Percentiles rank a stretch among this genome's conserved stretches.
These are phyloP conservation scores for Apis laboriosa DNA, from an alignment of 1,140 invertebrate species.

Conservation along the genomic window DNA sequence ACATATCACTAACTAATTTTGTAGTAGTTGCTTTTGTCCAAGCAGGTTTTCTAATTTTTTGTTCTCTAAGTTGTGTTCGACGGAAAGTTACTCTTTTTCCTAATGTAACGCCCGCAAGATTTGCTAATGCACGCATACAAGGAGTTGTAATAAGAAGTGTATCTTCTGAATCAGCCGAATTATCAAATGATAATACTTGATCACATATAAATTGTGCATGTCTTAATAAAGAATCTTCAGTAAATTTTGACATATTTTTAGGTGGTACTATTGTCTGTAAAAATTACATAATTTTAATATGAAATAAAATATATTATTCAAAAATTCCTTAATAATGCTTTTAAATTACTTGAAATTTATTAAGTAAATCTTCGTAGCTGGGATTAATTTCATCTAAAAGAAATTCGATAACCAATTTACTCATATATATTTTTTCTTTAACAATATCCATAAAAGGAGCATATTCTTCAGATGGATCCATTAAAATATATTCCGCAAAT, in stretches of 20 bases:
- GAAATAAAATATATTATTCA: slow-evolving; percentile 5
- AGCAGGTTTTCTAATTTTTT: slow-evolving; percentile 78
- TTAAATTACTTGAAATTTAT: slow-evolving; percentile 82
- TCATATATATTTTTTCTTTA: slow-evolving; percentile 90
- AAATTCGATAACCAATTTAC: slow-evolving; percentile 92
- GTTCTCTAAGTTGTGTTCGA: slow-evolving; percentile 81
- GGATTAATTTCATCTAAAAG: slow-evolving; percentile 86
- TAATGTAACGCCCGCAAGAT: slow-evolving; percentile 89
- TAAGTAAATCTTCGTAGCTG: slow-evolving; percentile 90
- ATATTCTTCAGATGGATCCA: slow-evolving; percentile 88
- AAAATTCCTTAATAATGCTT: background rate
- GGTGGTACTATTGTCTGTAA: slow-evolving; percentile 83
- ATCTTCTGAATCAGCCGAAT: slow-evolving; percentile 83
- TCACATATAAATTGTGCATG: slow-evolving; percentile 93
- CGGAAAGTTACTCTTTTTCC: slow-evolving; percentile 83
- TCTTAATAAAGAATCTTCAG: slow-evolving; percentile 89
- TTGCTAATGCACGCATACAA: slow-evolving; percentile 89
- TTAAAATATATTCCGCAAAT: slow-evolving; percentile 91
- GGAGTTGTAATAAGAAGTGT: slow-evolving; percentile 86
- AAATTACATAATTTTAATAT: slow-evolving; percentile 18
- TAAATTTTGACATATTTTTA: slow-evolving; percentile 83
- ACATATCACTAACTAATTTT: slow-evolving; percentile 89
- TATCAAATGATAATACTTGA: slow-evolving; percentile 90
- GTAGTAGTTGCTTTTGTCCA: slow-evolving; percentile 92
- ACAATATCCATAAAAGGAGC: slow-evolving; percentile 86